Percentiles rank a stretch among this genome's conserved stretches.
phyloP scores from a whole-genome alignment of 2,888 invertebrate genomes.

The Mystacides longicornis region DNA sequence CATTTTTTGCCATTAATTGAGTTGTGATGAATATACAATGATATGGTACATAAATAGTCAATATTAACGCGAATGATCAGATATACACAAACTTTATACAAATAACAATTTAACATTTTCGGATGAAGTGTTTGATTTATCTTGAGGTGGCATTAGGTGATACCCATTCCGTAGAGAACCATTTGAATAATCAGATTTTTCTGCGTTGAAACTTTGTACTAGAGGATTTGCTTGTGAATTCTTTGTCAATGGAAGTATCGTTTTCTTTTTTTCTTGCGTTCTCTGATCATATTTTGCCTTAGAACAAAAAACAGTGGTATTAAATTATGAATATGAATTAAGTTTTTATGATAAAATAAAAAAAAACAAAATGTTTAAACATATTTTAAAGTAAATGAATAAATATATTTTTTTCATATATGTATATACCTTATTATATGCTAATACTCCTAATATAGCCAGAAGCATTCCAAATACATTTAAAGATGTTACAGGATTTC shows the following conservation, averaged over 20 bases:
- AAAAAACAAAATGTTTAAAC: no score
- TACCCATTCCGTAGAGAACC: conserved; percentile 22
- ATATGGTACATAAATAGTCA: not conserved
- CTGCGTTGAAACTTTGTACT: conserved; percentile 24
- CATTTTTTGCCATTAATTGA: no score
- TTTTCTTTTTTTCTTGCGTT: conserved; percentile 17
- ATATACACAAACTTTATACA: conserved; percentile 13
- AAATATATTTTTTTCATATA: not conserved
- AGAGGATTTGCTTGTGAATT: conserved; percentile 20
- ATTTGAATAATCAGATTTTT: conserved; percentile 23
- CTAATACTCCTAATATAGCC: conserved; percentile 83
- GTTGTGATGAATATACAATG: no score
- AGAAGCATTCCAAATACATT: conserved; percentile 87
- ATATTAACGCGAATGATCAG: no score
- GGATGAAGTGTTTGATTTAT: conserved; percentile 18
- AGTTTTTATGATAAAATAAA: no score
- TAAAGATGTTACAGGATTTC: conserved; percentile 82
- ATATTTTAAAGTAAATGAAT: conserved; percentile 5
- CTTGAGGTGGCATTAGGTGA: conserved; percentile 18
- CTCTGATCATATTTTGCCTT: conserved; percentile 26
- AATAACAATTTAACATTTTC: conserved; percentile 24
- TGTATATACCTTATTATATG: conserved; percentile 70
- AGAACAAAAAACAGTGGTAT: conserved; percentile 3
- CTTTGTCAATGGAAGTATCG: conserved; percentile 20
- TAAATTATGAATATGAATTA: no score